Evolutionary conservation across 2,797 vertebrate species (phyloP).

Genomic region (Bucorvus abyssinicus): DNA sequence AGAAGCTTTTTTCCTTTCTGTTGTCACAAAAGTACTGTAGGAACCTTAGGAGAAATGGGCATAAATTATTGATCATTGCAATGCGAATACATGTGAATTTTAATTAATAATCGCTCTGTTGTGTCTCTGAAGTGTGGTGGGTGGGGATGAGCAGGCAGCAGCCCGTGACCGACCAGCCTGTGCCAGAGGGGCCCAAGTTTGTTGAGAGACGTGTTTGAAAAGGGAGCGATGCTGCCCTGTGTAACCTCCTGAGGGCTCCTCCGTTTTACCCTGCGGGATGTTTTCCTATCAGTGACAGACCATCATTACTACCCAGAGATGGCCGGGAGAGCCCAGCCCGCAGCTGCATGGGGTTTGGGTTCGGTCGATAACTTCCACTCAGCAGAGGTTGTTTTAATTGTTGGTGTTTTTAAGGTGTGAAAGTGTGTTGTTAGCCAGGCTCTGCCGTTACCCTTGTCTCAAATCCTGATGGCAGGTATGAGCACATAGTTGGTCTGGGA

Average conservation of each 20-base stretch:
- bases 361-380: background rate
- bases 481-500: background rate
- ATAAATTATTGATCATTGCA: conserved; percentile 69
- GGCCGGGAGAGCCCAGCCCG: rapidly evolving
- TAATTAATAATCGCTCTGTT: conserved; percentile 27
- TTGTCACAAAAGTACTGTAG: conserved; percentile 69
- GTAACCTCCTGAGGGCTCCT: background rate
- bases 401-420: background rate
- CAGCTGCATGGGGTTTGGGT: rapidly evolving
- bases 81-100: background rate
- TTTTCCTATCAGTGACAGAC: background rate
- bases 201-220: background rate
- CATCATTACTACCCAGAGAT: background rate
- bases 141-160: background rate
- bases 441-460: background rate
- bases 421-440: background rate
- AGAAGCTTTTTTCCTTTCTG: conserved; percentile 66
- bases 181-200: background rate
- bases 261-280: background rate
- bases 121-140: conserved; percentile 16
- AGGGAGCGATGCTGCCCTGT: background rate
- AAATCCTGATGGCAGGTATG: background rate
- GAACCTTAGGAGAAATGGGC: conserved; percentile 25
- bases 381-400: background rate
- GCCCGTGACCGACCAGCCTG: background rate